These are phyloP conservation scores for Nycticryphes semicollaris DNA, from an alignment of 2,113 vertebrate genomes.

Conservation along the genomic window DNA sequence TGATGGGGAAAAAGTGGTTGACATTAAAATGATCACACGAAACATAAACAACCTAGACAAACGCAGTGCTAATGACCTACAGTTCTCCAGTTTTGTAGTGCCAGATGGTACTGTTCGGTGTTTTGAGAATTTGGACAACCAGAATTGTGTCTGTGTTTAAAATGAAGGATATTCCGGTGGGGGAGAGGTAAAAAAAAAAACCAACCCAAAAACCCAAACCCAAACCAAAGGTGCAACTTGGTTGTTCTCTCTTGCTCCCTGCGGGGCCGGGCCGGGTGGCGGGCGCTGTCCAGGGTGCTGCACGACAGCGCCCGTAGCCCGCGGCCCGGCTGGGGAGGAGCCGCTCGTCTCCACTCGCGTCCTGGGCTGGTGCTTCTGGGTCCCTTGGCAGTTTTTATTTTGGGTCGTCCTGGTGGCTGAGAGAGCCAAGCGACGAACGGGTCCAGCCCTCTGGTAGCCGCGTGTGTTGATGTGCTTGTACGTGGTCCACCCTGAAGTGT, in stretches of 20 bases:
- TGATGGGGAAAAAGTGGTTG: not conserved
- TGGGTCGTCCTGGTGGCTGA: not conserved
- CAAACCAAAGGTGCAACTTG: not conserved
- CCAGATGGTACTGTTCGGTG: not conserved
- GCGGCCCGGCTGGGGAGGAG: accelerated
- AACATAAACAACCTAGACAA: not conserved
- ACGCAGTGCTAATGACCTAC: not conserved
- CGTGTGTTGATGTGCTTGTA: not conserved
- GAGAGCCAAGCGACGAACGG: not conserved
- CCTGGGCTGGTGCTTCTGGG: not conserved
- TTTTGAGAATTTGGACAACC: conserved; percentile 16
- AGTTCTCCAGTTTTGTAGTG: not conserved
- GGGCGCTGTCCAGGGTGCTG: conserved; percentile 45
- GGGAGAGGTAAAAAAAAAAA: not conserved
- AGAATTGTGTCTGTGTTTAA: not conserved
- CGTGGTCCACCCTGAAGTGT: not conserved
- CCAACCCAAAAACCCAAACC: not conserved
- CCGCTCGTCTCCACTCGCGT: not conserved
- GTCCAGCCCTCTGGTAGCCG: not conserved
- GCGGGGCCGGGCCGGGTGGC: not conserved
- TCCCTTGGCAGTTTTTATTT: not conserved
- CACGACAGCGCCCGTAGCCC: accelerated
- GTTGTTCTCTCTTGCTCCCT: no score
- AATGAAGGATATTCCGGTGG: not conserved
- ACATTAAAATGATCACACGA: not conserved